Conservation (phyloP, 2,797 vertebrate species). For the Parauchenoglanis punctatus region DNA sequence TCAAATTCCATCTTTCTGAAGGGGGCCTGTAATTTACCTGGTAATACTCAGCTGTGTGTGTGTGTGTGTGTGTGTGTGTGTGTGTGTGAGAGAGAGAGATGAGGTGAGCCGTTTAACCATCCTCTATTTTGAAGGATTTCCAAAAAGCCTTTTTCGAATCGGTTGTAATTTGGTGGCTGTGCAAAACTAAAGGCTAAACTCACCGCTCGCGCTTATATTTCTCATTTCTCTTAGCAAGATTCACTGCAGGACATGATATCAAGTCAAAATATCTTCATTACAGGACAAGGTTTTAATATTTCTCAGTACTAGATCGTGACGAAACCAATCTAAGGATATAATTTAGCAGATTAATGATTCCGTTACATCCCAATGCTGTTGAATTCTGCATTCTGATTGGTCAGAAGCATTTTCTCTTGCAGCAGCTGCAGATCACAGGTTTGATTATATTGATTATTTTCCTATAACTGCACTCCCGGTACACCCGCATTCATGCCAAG, state of each 20-base stretch:
- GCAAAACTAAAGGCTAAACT: background rate
- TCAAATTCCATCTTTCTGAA: background rate
- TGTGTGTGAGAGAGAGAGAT: background rate
- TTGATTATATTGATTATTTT: background rate
- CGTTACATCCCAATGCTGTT: background rate
- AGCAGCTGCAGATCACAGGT: background rate
- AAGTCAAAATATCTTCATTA: background rate
- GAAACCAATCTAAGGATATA: background rate
- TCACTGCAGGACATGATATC: background rate
- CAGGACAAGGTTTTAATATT: background rate
- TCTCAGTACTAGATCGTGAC: background rate
- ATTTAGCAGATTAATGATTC: background rate
- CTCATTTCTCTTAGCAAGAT: background rate
- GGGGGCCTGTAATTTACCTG: background rate
- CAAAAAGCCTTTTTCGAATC: background rate
- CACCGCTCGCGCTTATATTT: background rate
- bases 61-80: constrained; percentile 14
- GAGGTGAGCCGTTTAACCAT: background rate
- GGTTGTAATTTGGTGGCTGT: background rate
- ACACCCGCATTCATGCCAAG: background rate
- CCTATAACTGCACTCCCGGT: background rate
- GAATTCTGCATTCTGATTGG: background rate
- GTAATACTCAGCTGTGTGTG: background rate
- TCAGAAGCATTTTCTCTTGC: background rate
- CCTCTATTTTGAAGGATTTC: background rate